Evolutionary conservation across 2,113 vertebrate genomes (phyloP).

Genomic region (Coptodon bakossiorum): DNA sequence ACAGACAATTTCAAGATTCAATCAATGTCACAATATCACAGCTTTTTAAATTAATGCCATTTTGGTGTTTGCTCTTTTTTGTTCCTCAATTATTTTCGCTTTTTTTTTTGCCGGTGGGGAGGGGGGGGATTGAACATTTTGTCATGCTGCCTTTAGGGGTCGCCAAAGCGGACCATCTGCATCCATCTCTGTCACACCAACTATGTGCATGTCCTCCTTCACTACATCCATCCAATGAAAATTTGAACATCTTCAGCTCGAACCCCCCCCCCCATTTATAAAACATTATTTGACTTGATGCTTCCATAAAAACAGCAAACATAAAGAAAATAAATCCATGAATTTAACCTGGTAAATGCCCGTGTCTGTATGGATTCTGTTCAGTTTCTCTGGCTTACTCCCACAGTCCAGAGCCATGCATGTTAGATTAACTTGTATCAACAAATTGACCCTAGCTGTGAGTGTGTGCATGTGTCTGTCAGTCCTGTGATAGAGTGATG

Average conservation of each 20-base stretch:
- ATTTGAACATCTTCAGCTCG: not conserved
- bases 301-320: not conserved
- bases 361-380: not conserved
- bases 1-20: not conserved
- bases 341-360: not conserved
- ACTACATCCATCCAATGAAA: not conserved
- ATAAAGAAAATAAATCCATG: not conserved
- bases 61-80: not conserved
- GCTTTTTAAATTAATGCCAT: not conserved
- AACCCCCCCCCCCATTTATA: not conserved
- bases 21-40: not conserved
- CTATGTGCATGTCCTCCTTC: not conserved
- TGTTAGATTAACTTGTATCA: not conserved
- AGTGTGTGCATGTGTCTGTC: not conserved
- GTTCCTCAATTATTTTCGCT: not conserved
- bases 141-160: not conserved
- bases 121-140: not conserved
- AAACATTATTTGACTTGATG: not conserved
- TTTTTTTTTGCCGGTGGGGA: not conserved
- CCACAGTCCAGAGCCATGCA: not conserved
- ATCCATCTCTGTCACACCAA: not conserved
- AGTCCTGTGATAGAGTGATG: not conserved
- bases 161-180: not conserved
- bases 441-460: not conserved
- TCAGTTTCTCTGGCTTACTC: not conserved